A percentile compares a stretch with the other conserved stretches of the same genome.
phyloP scores from a whole-genome alignment of 23 tunicate genomes.

The Oikopleura albicans region DNA sequence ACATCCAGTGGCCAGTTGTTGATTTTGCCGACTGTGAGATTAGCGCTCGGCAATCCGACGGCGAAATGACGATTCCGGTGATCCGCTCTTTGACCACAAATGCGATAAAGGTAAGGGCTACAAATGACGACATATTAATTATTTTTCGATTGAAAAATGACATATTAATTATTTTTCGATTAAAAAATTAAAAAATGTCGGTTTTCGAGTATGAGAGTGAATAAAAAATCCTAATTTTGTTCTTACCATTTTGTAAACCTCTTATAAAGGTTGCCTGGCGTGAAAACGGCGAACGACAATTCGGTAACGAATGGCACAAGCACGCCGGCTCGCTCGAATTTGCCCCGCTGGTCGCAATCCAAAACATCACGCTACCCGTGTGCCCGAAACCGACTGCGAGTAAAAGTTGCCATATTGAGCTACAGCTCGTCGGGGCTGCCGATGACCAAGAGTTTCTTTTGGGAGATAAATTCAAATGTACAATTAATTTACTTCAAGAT shows the following conservation, averaged over 20 bases:
- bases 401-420: background rate
- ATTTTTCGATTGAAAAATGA: no score
- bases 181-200: no score
- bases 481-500: background rate
- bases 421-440: background rate
- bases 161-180: no score
- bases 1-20: background rate
- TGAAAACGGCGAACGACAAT: conserved; percentile 3
- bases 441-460: background rate
- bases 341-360: background rate
- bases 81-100: conserved; percentile 28
- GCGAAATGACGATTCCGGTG: conserved; percentile 39
- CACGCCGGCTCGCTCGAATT: conserved; percentile 8
- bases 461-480: background rate
- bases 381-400: background rate
- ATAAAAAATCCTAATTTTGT: no score
- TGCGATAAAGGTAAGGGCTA: no score
- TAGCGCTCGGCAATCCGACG: conserved; percentile 36
- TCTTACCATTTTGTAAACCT: no score
- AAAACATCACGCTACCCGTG: background rate
- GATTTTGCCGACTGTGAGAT: background rate
- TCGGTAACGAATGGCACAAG: background rate
- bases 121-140: no score
- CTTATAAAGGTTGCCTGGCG: conserved; percentile 7
- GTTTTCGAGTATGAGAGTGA: no score